Percentiles rank a stretch among this genome's conserved stretches.
These are phyloP conservation scores for Cyphomyrmex costatus DNA, from an alignment of 1,140 invertebrate genomes.

Conservation along the genomic window DNA sequence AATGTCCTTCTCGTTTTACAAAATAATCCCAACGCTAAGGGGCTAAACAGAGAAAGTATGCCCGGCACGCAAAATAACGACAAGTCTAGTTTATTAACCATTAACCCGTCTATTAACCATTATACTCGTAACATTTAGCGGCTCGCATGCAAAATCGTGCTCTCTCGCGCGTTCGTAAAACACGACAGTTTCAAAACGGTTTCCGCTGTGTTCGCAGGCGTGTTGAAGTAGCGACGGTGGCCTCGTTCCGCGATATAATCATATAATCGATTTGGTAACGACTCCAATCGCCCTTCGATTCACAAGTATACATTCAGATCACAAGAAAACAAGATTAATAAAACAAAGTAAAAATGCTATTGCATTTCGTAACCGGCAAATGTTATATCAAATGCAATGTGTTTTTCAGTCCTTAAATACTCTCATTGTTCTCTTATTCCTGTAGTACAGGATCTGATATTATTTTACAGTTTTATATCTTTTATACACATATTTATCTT, in stretches of 20 bases:
- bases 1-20: neutral
- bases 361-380: neutral
- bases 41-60: constrained; percentile 21
- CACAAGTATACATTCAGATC: constrained; percentile 23
- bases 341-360: constrained; percentile 23
- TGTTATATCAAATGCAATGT: neutral
- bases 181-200: constrained; percentile 61
- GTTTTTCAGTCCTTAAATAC: neutral
- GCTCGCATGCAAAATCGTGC: constrained; percentile 49
- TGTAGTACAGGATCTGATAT: neutral
- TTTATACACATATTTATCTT: neutral
- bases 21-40: constrained; percentile 17
- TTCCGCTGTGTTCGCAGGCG: constrained; percentile 37
- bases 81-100: constrained; percentile 57
- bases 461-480: neutral
- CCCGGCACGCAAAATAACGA: constrained; percentile 41
- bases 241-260: constrained; percentile 53
- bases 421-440: neutral
- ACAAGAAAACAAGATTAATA: constrained; percentile 36
- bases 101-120: constrained; percentile 54
- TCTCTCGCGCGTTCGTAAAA: constrained; percentile 54
- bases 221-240: constrained; percentile 43
- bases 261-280: constrained; percentile 51
- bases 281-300: constrained; percentile 32
- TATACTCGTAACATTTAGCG: constrained; percentile 52